Percentiles rank a stretch among this genome's conserved stretches.
Evolutionary conservation across 2,888 invertebrate species (phyloP).

Genomic region (Vannuccia rotundouncinata): DNA sequence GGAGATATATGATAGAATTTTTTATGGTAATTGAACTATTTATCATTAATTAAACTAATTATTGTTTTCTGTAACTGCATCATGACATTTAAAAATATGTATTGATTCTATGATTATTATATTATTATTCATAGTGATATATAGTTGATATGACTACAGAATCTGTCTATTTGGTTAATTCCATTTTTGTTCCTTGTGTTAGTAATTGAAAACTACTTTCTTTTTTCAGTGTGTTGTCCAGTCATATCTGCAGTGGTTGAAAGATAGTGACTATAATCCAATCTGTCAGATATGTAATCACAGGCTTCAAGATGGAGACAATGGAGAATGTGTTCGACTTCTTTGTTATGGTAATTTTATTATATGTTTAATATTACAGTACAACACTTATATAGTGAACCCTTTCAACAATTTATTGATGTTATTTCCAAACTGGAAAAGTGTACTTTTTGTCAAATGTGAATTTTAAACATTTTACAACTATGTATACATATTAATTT

Average conservation of each 20-base stretch:
- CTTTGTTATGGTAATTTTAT: conserved; percentile 79
- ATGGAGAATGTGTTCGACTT: conserved; percentile 63
- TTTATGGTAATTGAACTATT: too few species aligned
- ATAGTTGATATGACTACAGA: not conserved
- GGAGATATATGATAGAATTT: too few species aligned
- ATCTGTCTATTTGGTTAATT: too few species aligned
- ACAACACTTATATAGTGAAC: too few species aligned
- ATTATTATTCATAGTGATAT: not conserved
- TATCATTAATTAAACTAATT: too few species aligned
- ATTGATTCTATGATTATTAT: not conserved
- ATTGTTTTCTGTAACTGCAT: not conserved
- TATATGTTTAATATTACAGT: not conserved
- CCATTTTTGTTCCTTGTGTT: too few species aligned
- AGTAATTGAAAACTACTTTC: conserved; percentile 21
- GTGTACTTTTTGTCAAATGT: too few species aligned
- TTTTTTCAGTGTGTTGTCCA: conserved; percentile 81
- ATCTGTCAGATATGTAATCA: conserved; percentile 81
- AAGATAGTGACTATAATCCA: conserved; percentile 93
- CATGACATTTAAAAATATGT: not conserved
- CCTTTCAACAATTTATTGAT: too few species aligned
- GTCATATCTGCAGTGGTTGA: conserved; percentile 93
- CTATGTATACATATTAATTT: too few species aligned
- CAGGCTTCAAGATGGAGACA: conserved; percentile 71
- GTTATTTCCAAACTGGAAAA: too few species aligned
- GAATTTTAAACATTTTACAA: too few species aligned